These are phyloP conservation scores for Drosophila rufa DNA, from an alignment of 1,140 invertebrate genomes.

Conservation along the genomic window DNA sequence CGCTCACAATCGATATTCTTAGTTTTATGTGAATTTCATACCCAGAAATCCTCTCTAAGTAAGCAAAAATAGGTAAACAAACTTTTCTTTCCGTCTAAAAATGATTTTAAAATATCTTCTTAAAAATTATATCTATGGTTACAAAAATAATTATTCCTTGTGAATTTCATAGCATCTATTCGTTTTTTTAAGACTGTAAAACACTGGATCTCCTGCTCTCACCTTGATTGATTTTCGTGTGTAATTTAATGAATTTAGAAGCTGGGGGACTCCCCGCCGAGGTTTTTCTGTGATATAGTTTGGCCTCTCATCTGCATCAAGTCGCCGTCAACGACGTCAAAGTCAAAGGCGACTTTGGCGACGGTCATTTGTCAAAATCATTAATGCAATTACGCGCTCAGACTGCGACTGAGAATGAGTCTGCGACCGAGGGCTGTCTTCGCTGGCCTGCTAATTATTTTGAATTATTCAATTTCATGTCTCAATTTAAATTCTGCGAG, in stretches of 20 bases:
- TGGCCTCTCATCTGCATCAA: slow-evolving; percentile 40
- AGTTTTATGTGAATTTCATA: too few species aligned
- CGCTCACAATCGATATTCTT: too few species aligned
- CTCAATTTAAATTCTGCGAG: slow-evolving; percentile 77
- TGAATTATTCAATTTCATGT: slow-evolving; percentile 84
- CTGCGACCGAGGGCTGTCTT: slow-evolving; percentile 29
- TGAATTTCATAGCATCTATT: background rate
- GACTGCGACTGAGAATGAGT: slow-evolving; percentile 35
- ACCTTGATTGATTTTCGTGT: slow-evolving; percentile 46
- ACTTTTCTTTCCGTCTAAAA: too few species aligned
- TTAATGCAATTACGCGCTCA: slow-evolving; percentile 79
- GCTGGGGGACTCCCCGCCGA: background rate
- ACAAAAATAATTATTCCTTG: background rate
- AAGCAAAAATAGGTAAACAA: too few species aligned
- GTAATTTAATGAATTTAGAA: slow-evolving; percentile 16
- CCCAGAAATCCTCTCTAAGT: too few species aligned
- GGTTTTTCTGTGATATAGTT: slow-evolving; percentile 22
- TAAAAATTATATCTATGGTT: background rate
- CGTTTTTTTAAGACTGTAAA: too few species aligned
- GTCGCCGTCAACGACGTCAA: slow-evolving; percentile 19
- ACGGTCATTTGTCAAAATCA: slow-evolving; percentile 82
- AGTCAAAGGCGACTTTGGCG: slow-evolving; percentile 66
- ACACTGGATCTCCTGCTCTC: background rate
- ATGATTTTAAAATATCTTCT: too few species aligned
- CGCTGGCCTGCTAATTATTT: slow-evolving; percentile 74